Conservation (phyloP, 2,113 vertebrate genomes). For the Periophthalmodon schlosseri region DNA sequence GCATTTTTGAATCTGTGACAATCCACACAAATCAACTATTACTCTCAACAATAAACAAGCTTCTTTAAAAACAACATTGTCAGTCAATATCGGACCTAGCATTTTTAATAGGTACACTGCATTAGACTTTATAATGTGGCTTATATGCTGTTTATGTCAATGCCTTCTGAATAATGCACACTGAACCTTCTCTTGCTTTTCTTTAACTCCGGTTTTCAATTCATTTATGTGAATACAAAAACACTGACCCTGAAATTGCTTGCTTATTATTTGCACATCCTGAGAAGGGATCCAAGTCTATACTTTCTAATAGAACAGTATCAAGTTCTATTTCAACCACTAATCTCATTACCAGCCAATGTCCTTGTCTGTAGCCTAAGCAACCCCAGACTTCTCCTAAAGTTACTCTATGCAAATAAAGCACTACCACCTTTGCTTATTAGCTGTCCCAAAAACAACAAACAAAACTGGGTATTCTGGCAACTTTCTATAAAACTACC, state of each 20-base stretch:
- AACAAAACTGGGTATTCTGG: neutral
- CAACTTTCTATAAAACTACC: neutral
- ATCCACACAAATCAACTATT: neutral
- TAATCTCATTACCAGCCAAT: neutral
- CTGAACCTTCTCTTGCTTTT: constrained; percentile 3
- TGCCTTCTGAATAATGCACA: neutral
- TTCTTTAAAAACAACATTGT: neutral
- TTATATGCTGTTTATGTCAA: neutral
- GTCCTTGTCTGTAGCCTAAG: neutral
- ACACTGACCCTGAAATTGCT: constrained; percentile 10
- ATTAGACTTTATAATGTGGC: neutral
- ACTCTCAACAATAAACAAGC: neutral
- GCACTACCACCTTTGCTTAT: neutral
- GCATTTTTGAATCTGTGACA: too few species aligned
- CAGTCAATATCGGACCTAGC: neutral
- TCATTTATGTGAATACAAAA: neutral
- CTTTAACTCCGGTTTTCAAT: constrained; percentile 2
- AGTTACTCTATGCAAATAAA: neutral
- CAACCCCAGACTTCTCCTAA: neutral
- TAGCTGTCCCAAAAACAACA: neutral
- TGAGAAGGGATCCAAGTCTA: too few species aligned
- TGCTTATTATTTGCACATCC: neutral
- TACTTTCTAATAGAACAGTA: neutral
- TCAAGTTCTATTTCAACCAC: neutral
- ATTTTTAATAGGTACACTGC: neutral